Percentiles rank a stretch among this genome's conserved stretches.
These are phyloP conservation scores for Caenorhabditis virilis DNA, from an alignment of 2,888 invertebrate genomes.

Conservation along the genomic window DNA sequence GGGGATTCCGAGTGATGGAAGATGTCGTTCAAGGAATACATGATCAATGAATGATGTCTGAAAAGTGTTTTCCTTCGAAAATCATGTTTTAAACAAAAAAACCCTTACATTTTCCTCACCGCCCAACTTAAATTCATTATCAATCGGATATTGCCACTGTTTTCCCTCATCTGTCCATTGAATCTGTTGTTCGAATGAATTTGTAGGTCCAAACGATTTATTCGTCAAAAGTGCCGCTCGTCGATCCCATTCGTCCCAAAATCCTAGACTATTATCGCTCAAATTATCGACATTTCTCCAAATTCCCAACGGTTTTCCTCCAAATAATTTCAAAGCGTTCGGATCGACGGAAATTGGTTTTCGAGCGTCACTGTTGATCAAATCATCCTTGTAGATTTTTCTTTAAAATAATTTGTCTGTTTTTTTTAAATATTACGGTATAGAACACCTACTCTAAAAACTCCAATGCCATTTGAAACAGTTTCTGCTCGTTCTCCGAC, in stretches of 20 bases:
- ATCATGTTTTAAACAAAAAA: background rate
- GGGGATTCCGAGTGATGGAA: slow-evolving; percentile 83
- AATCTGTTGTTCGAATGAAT: slow-evolving; percentile 90
- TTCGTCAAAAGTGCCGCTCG: slow-evolving; percentile 51
- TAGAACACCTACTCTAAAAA: slow-evolving; percentile 41
- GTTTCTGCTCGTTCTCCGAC: slow-evolving; percentile 47
- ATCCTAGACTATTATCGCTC: slow-evolving; percentile 27
- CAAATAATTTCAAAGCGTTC: slow-evolving; percentile 28
- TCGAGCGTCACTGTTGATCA: slow-evolving; percentile 20
- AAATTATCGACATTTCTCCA: slow-evolving; percentile 26
- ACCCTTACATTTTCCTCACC: slow-evolving; percentile 72
- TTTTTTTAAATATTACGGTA: background rate
- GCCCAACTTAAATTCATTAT: slow-evolving; percentile 80
- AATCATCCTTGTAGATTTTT: slow-evolving; percentile 44
- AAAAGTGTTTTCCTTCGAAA: slow-evolving; percentile 1
- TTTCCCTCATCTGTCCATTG: slow-evolving; percentile 91
- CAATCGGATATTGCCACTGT: slow-evolving; percentile 93
- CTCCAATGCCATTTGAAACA: slow-evolving; percentile 46
- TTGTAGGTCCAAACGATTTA: slow-evolving; percentile 71
- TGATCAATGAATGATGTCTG: slow-evolving; percentile 86
- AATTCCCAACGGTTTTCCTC: slow-evolving; percentile 24
- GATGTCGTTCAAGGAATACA: slow-evolving; percentile 84
- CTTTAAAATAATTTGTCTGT: slow-evolving; percentile 12
- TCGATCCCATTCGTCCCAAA: slow-evolving; percentile 52
- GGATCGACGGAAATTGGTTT: slow-evolving; percentile 24